Percentiles rank a stretch among this genome's conserved stretches.
Conservation (phyloP, 2,888 invertebrate genomes). For the Endomychus coccineus region DNA sequence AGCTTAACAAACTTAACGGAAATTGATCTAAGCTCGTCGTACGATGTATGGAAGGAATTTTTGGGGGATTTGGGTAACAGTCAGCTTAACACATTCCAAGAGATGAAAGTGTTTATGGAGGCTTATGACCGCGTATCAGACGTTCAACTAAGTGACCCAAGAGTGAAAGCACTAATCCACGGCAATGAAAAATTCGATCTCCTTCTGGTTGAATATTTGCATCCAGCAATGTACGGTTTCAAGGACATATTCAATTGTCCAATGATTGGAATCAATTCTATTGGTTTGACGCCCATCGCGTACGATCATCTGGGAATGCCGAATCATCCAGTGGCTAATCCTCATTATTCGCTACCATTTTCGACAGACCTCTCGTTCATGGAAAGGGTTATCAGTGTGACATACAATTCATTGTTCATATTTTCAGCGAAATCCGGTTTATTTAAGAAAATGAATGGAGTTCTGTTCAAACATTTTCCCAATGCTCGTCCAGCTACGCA, state of each 20-base stretch:
- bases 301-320: slow-evolving; percentile 33
- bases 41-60: slow-evolving; percentile 16
- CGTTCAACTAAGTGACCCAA: slow-evolving; percentile 7
- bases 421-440: slow-evolving; percentile 6
- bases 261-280: slow-evolving; percentile 34
- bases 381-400: slow-evolving; percentile 28
- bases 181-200: slow-evolving; percentile 12
- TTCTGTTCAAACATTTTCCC: slow-evolving; percentile 18
- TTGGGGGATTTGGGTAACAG: slow-evolving; percentile 1
- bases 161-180: slow-evolving; percentile 7
- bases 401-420: slow-evolving; percentile 18
- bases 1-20: slow-evolving; percentile 33
- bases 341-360: slow-evolving; percentile 30
- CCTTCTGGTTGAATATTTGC: slow-evolving; percentile 28
- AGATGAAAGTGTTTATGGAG: slow-evolving; percentile 9
- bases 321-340: slow-evolving; percentile 35
- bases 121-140: slow-evolving; percentile 6
- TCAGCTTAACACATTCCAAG: slow-evolving; percentile 1
- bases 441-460: slow-evolving; percentile 18
- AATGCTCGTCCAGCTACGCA: slow-evolving; percentile 20
- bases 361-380: slow-evolving; percentile 27
- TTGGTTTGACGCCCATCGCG: slow-evolving; percentile 25
- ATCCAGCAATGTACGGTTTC: slow-evolving; percentile 30
- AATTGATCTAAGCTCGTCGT: slow-evolving; percentile 32
- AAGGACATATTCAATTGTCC: slow-evolving; percentile 35